Evolutionary conservation across 2,888 invertebrate species (phyloP), one percentile per base, ranked within the genome.

Genomic region (Gibbula magus): DNA sequence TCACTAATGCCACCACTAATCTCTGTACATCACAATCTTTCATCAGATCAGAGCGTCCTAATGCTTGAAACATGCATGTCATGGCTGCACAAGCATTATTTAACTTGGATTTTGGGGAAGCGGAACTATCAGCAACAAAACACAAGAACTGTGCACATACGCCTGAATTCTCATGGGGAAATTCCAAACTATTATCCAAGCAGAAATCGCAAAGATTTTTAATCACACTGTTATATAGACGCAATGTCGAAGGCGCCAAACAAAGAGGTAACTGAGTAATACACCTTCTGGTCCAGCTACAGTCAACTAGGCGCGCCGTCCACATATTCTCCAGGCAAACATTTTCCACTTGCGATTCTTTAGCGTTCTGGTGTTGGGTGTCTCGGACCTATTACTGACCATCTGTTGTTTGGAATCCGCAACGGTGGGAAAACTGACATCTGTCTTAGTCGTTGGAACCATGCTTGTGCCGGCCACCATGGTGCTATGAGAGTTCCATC

Each of bases 271-370:
- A 25, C 45, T 73, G 73, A 16, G 32, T 18, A 10, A 35, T 20
- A 35, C 39, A 25, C 4, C 73, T 25, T 20, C 32, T 13, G 4
- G 73, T 39, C 45, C 73, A 39, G 0, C 35, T 20, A 39, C 45
- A 20, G 10, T 13, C 22, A 20, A 20, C 45, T 73, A 73, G 35
- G 20, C 35, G 32, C 10, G 35, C 20, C n/a, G 20, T 13, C 73
- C 73, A 73, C 20, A 73, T 25, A 73, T 73, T 35, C 73, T 73
- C 73, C 73, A 73, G 45, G 32, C 73, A 20, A 73, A 73, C 45
- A 73, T 73, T n/a, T 73, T 73, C 73, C 73, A 73, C 73, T 13
- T 25, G 5, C 20, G 18, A 73, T 39, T 73, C 22, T 73, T 73
- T 35, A 32, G 4, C 20, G 73, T 35, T 73, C 45, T 20, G 29